These are phyloP conservation scores for Otolemur crassicaudatus DNA, from an alignment of 2,797 vertebrate genomes.

Conservation along the genomic window DNA sequence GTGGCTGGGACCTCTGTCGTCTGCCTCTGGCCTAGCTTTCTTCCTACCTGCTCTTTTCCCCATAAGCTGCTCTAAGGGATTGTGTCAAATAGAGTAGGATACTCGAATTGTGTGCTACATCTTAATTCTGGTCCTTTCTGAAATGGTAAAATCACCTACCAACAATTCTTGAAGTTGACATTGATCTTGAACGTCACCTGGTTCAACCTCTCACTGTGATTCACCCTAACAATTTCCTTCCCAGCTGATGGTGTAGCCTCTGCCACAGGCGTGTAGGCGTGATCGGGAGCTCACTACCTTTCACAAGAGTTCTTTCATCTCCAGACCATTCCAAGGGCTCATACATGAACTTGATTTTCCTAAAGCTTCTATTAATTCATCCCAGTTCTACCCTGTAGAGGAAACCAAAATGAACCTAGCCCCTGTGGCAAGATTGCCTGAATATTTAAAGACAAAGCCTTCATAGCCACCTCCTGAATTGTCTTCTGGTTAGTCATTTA, in stretches of 20 bases:
- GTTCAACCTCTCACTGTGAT: neutral
- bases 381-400: neutral
- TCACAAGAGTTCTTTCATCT: neutral
- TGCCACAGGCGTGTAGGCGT: fast-evolving
- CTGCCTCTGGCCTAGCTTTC: neutral
- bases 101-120: neutral
- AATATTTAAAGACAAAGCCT: neutral
- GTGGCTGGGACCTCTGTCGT: neutral
- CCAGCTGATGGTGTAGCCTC: neutral
- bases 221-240: neutral
- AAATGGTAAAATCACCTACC: neutral
- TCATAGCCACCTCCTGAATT: neutral
- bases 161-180: neutral
- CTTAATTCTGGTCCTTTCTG: neutral
- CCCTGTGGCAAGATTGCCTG: neutral
- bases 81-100: neutral
- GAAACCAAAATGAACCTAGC: neutral
- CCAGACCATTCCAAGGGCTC: neutral
- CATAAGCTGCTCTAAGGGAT: neutral
- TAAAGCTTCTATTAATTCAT: neutral
- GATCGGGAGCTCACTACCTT: neutral
- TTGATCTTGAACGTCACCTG: neutral
- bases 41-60: neutral
- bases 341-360: neutral
- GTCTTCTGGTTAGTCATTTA: neutral